Base-by-base conservation (phyloP, 2,888 invertebrate genomes). In the Coremacera marginata region DNA sequence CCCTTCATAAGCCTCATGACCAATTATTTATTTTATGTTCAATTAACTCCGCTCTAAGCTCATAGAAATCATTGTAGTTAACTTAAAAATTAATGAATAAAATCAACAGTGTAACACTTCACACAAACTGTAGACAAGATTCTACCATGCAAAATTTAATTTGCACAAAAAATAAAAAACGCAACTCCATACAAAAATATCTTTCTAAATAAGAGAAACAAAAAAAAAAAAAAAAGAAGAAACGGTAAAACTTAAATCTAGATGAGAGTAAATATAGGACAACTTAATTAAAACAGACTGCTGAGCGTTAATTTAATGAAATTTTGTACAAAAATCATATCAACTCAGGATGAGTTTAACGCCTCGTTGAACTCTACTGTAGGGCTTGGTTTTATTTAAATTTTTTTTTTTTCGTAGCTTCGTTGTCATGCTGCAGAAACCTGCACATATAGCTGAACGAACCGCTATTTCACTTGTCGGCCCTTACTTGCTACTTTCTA, bases 211-310 rank as follows among this genome's bases (percentile, higher is more conserved):
- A 44, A 25, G 5, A 19, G 11, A 70, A 22, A 14, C 55, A 70
- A 8, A 70, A 60, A 72, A 55, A 34, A 52, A 57, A 31, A 4
- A 31, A 31, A 31, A 31, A 31, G 3, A 31, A 31, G 5, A 31
- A n/a, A n/a, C n/a, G n/a, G n/a, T n/a, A n/a, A n/a, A 37, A 37
- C 55, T 37, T 22, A 31, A 57, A 60, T 16, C 37, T 34, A 27
- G 5, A 44, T n/a, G 72, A 8, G 11, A 9, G 37, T 8, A 73
- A 73, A 73, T 62, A 62, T 73, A 60, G 72, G 49, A 73, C 72
- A 73, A 73, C 72, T 73, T 73, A 73, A 73, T 73, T 76, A 76
- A 70, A 76, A 76, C 76, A 70, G 70, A 76, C 70, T 70, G 76
- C 70, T 70, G 70, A 76, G 49, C 70, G 65, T 76, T 76, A 76